Conservation (phyloP, 30 jellyfish, hydroid and myxozoan species). For the Hydractinia echinata region DNA sequence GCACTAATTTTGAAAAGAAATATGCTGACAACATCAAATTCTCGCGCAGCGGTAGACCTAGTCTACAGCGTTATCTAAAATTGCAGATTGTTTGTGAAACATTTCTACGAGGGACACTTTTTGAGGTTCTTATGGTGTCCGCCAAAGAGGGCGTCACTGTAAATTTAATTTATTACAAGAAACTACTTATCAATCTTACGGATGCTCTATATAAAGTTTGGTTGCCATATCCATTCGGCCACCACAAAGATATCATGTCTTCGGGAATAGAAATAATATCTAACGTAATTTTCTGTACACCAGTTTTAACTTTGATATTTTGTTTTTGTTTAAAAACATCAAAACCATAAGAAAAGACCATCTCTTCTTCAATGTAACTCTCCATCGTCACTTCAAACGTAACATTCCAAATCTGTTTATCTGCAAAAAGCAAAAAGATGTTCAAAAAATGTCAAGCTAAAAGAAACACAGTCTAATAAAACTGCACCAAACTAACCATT, state of each 20-base stretch:
- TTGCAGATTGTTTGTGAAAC: no score
- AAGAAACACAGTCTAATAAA: not conserved
- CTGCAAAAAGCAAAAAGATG: not conserved
- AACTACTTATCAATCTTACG: constrained; percentile 9
- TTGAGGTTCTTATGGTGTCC: no score
- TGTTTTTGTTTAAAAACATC: not conserved
- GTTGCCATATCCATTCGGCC: constrained; percentile 88
- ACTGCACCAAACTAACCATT: not conserved
- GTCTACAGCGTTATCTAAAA: no score
- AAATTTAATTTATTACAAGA: no score
- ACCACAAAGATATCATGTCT: constrained; percentile 45
- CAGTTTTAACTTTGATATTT: not conserved
- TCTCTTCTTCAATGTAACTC: not conserved
- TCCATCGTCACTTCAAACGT: constrained; percentile 15
- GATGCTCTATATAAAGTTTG: constrained; percentile 49
- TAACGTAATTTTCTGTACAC: not conserved
- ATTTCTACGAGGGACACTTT: no score
- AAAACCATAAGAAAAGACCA: constrained; percentile 8
- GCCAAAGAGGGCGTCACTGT: no score
- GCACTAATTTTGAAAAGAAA: no score
- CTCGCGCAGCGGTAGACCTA: no score
- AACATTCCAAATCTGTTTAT: constrained; percentile 21
- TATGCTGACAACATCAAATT: not conserved
- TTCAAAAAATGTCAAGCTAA: not conserved
- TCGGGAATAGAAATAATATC: not conserved